Evolutionary conservation across 1,140 invertebrate species (phyloP).

Genomic region (Zophobas atratus): DNA sequence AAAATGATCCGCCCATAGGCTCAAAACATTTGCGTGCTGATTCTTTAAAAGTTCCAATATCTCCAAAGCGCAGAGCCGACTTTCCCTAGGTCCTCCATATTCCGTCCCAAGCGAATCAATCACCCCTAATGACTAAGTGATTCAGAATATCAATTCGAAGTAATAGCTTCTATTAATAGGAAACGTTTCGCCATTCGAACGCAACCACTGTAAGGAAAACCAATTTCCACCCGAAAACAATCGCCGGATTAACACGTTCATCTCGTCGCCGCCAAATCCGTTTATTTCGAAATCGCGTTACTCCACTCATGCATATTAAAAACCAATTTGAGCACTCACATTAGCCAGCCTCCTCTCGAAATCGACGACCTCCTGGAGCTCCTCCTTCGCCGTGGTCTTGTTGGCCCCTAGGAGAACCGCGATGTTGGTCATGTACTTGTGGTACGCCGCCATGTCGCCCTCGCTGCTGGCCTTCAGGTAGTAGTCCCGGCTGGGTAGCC

Average conservation of each 20-base stretch:
- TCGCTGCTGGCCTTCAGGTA: conserved; percentile 82
- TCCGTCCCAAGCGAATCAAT: too few species aligned
- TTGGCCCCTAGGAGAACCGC: conserved; percentile 83
- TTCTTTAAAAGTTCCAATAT: too few species aligned
- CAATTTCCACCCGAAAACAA: conserved; percentile 6
- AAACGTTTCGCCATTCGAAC: background rate
- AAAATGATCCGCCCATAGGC: too few species aligned
- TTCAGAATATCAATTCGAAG: too few species aligned
- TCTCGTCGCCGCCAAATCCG: background rate
- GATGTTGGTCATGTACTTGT: conserved; percentile 84
- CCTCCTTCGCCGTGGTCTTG: conserved; percentile 73
- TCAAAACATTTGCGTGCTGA: too few species aligned
- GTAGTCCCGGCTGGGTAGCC: conserved; percentile 86
- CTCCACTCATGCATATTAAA: background rate
- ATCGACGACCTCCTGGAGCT: conserved; percentile 79
- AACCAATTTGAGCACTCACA: conserved; percentile 69
- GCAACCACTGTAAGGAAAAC: background rate
- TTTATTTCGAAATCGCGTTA: background rate
- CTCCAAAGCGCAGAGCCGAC: too few species aligned
- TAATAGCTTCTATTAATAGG: background rate
- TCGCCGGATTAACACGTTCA: conserved; percentile 3
- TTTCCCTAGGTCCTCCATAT: too few species aligned
- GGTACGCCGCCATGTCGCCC: conserved; percentile 80
- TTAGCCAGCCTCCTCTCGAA: conserved; percentile 87
- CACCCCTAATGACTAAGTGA: too few species aligned